Conservation (phyloP, 2,113 vertebrate species). For the Macrotis lagotis region DNA sequence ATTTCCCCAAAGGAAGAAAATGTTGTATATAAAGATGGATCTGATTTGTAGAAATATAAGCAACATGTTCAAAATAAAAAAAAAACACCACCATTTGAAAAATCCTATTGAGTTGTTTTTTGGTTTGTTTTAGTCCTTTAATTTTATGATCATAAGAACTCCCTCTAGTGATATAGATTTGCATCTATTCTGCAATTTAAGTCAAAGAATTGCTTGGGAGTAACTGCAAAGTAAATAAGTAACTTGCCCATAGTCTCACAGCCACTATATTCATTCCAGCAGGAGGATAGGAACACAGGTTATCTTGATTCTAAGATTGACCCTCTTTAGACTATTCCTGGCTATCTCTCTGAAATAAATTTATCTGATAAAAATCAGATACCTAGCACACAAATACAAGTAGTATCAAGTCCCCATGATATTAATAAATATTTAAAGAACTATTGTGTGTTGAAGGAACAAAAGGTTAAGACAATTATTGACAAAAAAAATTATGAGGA, state of each 20-base stretch:
- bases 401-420: background rate
- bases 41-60: background rate
- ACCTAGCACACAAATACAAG: background rate
- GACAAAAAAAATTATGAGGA: background rate
- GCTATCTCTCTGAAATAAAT: background rate
- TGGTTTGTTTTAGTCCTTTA: background rate
- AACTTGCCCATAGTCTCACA: background rate
- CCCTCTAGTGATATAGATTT: background rate
- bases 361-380: background rate
- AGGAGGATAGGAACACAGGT: background rate
- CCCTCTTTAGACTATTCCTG: background rate
- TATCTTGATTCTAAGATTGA: background rate
- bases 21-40: background rate
- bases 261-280: background rate
- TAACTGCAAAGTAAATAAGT: background rate
- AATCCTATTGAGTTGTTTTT: background rate
- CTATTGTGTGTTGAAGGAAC: background rate
- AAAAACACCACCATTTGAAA: background rate
- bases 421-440: background rate
- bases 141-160: background rate
- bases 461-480: background rate
- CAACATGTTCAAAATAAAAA: background rate
- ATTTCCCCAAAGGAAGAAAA: background rate
- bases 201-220: background rate
- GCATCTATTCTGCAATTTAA: background rate